Percentiles rank a stretch among this genome's conserved stretches.
Conservation (phyloP, 2,888 invertebrate species). For the Xanthostigma xanthostigma region DNA sequence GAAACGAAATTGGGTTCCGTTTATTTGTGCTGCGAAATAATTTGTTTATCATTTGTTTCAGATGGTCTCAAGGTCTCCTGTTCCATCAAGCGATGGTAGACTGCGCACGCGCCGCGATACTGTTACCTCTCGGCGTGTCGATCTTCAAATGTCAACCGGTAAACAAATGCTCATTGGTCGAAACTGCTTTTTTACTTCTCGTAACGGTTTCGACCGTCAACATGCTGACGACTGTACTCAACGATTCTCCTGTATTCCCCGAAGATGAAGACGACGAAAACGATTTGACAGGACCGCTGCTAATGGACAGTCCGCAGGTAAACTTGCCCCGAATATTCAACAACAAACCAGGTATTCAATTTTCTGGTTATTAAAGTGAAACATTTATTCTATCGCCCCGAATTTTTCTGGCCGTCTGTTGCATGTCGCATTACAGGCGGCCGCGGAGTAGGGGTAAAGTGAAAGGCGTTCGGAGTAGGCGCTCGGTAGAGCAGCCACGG, state of each 20-base stretch:
- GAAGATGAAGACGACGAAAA: conserved; percentile 56
- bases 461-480: too few species aligned
- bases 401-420: too few species aligned
- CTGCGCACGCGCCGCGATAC: conserved; percentile 64
- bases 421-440: too few species aligned
- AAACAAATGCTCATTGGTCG: conserved; percentile 73
- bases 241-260: conserved; percentile 77
- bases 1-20: too few species aligned
- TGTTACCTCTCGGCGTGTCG: conserved; percentile 64
- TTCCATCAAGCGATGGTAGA: conserved; percentile 78
- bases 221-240: conserved; percentile 73
- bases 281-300: conserved; percentile 49
- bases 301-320: conserved; percentile 70
- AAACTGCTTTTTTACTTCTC: conserved; percentile 73
- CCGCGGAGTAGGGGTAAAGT: too few species aligned
- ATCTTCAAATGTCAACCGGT: conserved; percentile 72
- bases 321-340: conserved; percentile 6
- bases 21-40: too few species aligned
- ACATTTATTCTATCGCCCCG: too few species aligned
- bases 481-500: too few species aligned
- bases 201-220: conserved; percentile 86
- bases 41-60: conserved; percentile 25
- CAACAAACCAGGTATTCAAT: too few species aligned
- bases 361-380: too few species aligned
- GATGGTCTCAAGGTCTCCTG: conserved; percentile 74